Percentiles rank a stretch among this genome's conserved stretches.
phyloP scores from a whole-genome alignment of 1,140 invertebrate genomes.

The Drosophila persimilis region DNA sequence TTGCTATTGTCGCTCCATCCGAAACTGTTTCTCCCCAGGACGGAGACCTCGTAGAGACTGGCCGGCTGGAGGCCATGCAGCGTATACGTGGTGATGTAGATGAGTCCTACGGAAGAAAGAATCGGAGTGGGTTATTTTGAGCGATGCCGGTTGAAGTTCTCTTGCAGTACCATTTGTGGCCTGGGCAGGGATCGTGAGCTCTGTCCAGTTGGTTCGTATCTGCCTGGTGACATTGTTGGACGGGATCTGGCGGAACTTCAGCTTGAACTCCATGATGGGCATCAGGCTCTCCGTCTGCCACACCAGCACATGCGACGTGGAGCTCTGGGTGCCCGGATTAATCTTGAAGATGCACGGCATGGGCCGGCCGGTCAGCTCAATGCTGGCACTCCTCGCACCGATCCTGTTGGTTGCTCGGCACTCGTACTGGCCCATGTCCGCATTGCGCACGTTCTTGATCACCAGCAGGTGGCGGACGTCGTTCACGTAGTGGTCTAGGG shows the following conservation, averaged over 20 bases:
- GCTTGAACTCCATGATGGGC: conserved; percentile 87
- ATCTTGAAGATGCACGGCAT: conserved; percentile 87
- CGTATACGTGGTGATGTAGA: conserved; percentile 87
- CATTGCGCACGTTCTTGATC: conserved; percentile 87
- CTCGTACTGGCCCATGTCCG: conserved; percentile 90
- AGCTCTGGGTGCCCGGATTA: conserved; percentile 75
- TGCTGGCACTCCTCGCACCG: conserved; percentile 84
- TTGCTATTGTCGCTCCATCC: conserved; percentile 88
- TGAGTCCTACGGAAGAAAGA: conserved; percentile 83
- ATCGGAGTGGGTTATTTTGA: background rate
- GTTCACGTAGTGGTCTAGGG: conserved; percentile 59
- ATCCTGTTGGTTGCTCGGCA: conserved; percentile 90
- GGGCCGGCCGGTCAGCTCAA: conserved; percentile 85
- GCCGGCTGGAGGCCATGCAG: conserved; percentile 86
- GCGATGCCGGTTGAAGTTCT: background rate
- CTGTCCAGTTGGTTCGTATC: conserved; percentile 84
- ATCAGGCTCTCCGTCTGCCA: conserved; percentile 90
- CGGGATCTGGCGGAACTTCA: conserved; percentile 85
- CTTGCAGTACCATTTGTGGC: conserved; percentile 71
- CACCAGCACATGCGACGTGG: conserved; percentile 85
- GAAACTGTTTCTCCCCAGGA: conserved; percentile 87
- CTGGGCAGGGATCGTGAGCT: conserved; percentile 87
- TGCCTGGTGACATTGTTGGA: conserved; percentile 61
- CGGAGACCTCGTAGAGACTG: conserved; percentile 87
- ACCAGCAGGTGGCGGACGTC: conserved; percentile 86